Base-by-base conservation (phyloP, 2,888 invertebrate genomes). In the Lepas anatifera region DNA sequence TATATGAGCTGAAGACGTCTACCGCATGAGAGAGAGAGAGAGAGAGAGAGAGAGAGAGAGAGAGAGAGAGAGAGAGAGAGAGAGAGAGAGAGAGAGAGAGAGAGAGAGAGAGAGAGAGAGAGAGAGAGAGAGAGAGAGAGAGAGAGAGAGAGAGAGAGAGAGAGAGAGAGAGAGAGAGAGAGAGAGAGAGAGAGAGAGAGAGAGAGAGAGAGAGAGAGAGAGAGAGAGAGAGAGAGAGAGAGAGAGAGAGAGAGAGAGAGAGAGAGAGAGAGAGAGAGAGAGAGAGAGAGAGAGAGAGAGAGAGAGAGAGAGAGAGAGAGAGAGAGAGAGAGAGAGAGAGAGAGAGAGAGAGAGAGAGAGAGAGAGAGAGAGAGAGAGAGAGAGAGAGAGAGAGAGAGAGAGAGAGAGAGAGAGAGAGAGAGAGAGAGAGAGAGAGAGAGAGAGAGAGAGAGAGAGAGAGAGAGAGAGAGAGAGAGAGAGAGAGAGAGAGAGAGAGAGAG, bases 361-460 rank as follows among this genome's bases (percentile, higher is more conserved):
- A 35, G 67, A 32, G n/a, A 35, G 37, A 37, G 13, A 35, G 35
- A 32, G 35, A 32, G 35, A 32, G 32, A 32, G 35, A 32, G 35
- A 32, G 67, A 32, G 16, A 32, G 35, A 32, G 67, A 32, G 35
- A 35, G 35, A 67, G 35, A 32, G 35, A 37, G n/a, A 35, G 67
- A 29, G 25, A 29, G 37, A 35, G 25, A 29, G 35, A 35, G 35
- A 32, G 35, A 32, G 16, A 32, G 67, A 67, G 16, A 67, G 67
- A 32, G 32, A 67, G 35, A 67, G 67, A 35, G 32, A 29, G 37
- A 29, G 67, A 32, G 67, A 67, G 39, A 67, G 67, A 67, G 67
- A 67, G 67, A 67, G 32, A 67, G 67, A 67, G 67, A 67, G 67
- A 67, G 67, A 67, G 67, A 67, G 67, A 67, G 67, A 67, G 67